Percentiles rank a stretch among this genome's conserved stretches.
phyloP scores from a whole-genome alignment of 2,888 invertebrate species.

The Caenorhabditis plicata region DNA sequence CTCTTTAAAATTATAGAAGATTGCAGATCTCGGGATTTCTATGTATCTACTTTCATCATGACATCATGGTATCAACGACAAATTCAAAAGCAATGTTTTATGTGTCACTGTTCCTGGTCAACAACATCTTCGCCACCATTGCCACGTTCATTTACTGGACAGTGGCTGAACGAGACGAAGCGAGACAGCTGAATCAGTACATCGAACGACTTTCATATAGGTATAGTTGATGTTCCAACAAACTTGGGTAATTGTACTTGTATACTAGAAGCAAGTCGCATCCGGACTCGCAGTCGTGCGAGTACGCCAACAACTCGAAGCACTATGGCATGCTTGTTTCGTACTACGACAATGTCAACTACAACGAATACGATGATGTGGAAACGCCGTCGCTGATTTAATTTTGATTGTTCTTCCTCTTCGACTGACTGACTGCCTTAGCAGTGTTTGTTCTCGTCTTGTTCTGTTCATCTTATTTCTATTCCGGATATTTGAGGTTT shows the following conservation, averaged over 20 bases:
- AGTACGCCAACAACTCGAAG: not conserved
- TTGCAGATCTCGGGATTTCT: constrained; percentile 1
- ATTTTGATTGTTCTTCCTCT: too few relatives aligned
- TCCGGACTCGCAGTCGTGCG: too few relatives aligned
- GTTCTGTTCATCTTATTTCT: too few relatives aligned
- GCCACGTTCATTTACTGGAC: constrained; percentile 6
- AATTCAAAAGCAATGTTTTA: constrained; percentile 1
- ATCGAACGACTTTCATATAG: too few relatives aligned
- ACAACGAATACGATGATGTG: not conserved
- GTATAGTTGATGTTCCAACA: too few relatives aligned
- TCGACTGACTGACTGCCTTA: too few relatives aligned
- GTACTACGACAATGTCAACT: constrained; percentile 5
- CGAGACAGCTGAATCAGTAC: too few relatives aligned
- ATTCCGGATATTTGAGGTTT: too few relatives aligned
- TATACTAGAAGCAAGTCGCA: too few relatives aligned
- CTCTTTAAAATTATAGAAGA: not conserved
- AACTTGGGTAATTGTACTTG: too few relatives aligned
- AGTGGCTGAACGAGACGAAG: constrained; percentile 1
- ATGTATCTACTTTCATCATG: not conserved
- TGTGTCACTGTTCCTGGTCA: constrained; percentile 2
- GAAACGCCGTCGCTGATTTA: not conserved
- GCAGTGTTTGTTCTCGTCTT: too few relatives aligned
- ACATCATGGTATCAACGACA: not conserved
- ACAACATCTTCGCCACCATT: constrained; percentile 6
- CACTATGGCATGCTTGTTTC: constrained; percentile 1